Base-by-base conservation (phyloP, 2,888 invertebrate genomes). In the Dastarcus helophoroides region DNA sequence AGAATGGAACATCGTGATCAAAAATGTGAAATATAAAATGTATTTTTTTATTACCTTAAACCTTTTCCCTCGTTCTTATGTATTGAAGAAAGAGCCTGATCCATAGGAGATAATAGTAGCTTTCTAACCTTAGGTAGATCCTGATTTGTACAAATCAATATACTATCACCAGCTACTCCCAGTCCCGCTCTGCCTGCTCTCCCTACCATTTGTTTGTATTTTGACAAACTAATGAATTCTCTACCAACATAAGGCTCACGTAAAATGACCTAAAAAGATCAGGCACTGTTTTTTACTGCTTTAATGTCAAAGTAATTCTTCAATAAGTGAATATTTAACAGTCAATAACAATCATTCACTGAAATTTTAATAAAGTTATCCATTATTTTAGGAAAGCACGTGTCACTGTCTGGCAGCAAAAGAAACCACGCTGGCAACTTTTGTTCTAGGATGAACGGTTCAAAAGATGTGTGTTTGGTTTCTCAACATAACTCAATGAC, bases 181-280 rank as follows among this genome's bases (percentile, higher is more conserved):
- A 88, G 68, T 2, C 94, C 94, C 1, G 93, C 85, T 36, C 95
- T 70, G 1, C 95, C 95, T 3, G 95, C 95, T 30, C 95, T 67
- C 2, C 95, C 95, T 31, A 77, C 75, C 95, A 97, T 97, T 71
- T 97, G 97, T 39, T 90, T 82, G 61, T 97, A 97, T 41, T 76
- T 73, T 40, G 79, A 79, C 13, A 81, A 65, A 28, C 75, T 73
- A 36, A 95, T 64, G 50, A 82, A 77, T 11, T 73, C 70, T 19
- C 67, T 65, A 0, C 85, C 94, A 24, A 93, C 72, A 48, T 73
- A 80, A 0, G 94, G 93, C 28, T 84, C 78, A 39, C 93, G 70
- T 41, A 95, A 63, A 29, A 95, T 79, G 0, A 94, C 67, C 67
- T 67, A 32, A 14, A 40, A 38, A 19, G n/a, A 19, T n/a, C n/a